Base-by-base conservation (phyloP, 92 coral and sea anemone genomes). In the Zoanthus solanderi region DNA sequence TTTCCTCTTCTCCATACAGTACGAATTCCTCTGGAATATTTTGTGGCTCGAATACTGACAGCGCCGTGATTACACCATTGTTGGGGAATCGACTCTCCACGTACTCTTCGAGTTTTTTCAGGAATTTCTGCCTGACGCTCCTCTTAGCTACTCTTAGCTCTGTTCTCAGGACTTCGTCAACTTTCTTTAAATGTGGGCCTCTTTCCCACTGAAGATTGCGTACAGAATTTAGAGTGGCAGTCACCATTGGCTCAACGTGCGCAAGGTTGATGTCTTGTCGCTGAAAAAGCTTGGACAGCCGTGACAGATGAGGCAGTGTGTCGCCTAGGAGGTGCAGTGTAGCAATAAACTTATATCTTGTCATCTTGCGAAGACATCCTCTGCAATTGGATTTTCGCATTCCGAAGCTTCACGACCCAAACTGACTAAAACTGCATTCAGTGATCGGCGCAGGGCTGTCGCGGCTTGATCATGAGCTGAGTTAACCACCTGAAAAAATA, bases 271-370 rank as follows among this genome's bases (percentile, higher is more conserved):
- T 68, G 0, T 61, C 74, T 80, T 65, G 17, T 10, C 9, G 67
- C 12, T 54, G 48, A 56, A 78, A 78, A n/a, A 78, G 12, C 45
- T 31, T 11, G 10, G 69, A 78, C 13, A 78, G 69, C 18, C 50
- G 31, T 11, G 69, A 3, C n/a, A 56, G 83, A 13, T 28, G 71
- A 30, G 92, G 88, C 78, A 89, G 54, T 3, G 85, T 32, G 77
- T 84, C 79, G 15, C 79, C 75, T 86, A 84, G 80, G 68, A 75
- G 73, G 88, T 83, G 82, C 7, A 89, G 67, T 15, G 84, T 89
- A 8, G 88, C 88, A 37, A 89, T 65, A 67, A 89, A 83, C 45
- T 76, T 37, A 57, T 83, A 89, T 16, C 48, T 89, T 47, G 57
- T 65, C 73, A 89, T 84, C 5, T 75, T 75, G 1, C 61, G 72